Conservation (phyloP, 2,888 invertebrate genomes). For the Sphecodes monilicornis region DNA sequence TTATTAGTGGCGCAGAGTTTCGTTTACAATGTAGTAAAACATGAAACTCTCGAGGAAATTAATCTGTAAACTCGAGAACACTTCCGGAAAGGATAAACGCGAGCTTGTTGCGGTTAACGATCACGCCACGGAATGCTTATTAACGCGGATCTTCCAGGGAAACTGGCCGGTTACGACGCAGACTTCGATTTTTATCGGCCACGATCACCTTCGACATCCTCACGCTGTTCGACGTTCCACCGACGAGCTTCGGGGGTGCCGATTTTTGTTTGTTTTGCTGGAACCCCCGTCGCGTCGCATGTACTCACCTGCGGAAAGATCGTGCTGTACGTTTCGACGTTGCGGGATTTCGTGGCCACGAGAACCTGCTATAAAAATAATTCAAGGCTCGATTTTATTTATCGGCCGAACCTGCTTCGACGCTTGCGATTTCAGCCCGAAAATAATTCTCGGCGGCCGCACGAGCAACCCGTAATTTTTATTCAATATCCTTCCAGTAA, state of each 20-base stretch:
- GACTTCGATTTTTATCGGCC: slow-evolving; percentile 68
- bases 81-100: slow-evolving; percentile 29
- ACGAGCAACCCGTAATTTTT: slow-evolving; percentile 8
- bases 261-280: slow-evolving; percentile 27
- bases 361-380: slow-evolving; percentile 50
- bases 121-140: slow-evolving; percentile 59
- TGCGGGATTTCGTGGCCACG: slow-evolving; percentile 39
- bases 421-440: slow-evolving; percentile 5
- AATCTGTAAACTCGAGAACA: neutral
- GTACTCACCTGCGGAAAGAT: slow-evolving; percentile 8
- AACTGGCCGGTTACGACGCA: slow-evolving; percentile 54
- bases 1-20: neutral
- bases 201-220: slow-evolving; percentile 54
- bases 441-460: slow-evolving; percentile 10
- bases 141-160: slow-evolving; percentile 59
- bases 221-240: neutral
- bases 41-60: neutral
- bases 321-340: slow-evolving; percentile 37
- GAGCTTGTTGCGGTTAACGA: slow-evolving; percentile 48
- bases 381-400: slow-evolving; percentile 48
- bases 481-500: neutral
- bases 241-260: neutral
- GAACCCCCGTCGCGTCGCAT: slow-evolving; percentile 38
- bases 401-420: slow-evolving; percentile 10
- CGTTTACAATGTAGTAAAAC: neutral